A percentile compares a stretch with the other conserved stretches of the same genome.
phyloP scores from a whole-genome alignment of 2,888 invertebrate genomes.

The Cordylochernes scorpioides region DNA sequence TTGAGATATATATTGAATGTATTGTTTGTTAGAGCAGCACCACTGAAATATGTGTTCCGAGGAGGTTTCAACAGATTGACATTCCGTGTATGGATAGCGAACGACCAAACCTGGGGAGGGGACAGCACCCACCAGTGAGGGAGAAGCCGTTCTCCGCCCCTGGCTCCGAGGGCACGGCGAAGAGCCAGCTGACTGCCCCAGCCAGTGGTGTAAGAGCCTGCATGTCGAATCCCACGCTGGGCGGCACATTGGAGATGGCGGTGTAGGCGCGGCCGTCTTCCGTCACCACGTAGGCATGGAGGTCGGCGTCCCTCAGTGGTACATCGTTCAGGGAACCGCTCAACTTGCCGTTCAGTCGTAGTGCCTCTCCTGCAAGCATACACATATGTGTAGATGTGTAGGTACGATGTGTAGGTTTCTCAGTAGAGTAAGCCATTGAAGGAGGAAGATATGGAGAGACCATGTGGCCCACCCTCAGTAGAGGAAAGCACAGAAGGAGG shows the following conservation, averaged over 20 bases:
- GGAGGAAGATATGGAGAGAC: too few relatives aligned
- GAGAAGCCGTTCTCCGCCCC: constrained; percentile 65
- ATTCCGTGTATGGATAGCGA: too few relatives aligned
- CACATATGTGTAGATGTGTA: neutral
- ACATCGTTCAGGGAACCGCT: constrained; percentile 52
- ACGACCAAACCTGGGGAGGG: too few relatives aligned
- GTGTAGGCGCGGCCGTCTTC: constrained; percentile 64
- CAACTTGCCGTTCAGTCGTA: constrained; percentile 68
- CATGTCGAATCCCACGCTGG: constrained; percentile 43
- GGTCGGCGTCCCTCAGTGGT: constrained; percentile 40
- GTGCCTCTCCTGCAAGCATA: constrained; percentile 36
- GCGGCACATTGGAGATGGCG: constrained; percentile 53
- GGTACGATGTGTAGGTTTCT: too few relatives aligned
- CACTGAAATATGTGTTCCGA: too few relatives aligned
- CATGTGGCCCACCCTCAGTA: too few relatives aligned
- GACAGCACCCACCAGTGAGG: too few relatives aligned
- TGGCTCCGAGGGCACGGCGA: constrained; percentile 46
- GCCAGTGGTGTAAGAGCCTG: constrained; percentile 59
- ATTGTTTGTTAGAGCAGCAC: too few relatives aligned
- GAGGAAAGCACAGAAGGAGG: too few relatives aligned
- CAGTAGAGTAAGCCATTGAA: too few relatives aligned
- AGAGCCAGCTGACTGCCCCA: constrained; percentile 69
- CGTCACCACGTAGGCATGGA: constrained; percentile 75
- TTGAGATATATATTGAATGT: too few relatives aligned
- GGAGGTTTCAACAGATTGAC: too few relatives aligned